A percentile compares a stretch with the other conserved stretches of the same genome.
phyloP scores from a whole-genome alignment of 2,113 vertebrate genomes.

The Egretta garzetta region DNA sequence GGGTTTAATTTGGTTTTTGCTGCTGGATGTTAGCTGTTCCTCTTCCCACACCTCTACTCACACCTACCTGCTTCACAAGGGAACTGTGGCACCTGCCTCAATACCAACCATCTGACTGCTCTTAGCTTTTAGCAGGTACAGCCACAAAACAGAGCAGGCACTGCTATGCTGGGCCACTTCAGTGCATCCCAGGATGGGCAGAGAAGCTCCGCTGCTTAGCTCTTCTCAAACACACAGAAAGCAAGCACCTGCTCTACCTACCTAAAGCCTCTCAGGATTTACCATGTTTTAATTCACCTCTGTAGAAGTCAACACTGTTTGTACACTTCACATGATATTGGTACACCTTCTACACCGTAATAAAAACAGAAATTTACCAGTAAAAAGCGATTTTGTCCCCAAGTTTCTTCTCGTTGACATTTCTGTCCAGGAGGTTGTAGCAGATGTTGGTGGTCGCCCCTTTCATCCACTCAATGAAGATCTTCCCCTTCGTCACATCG shows the following conservation, averaged over 20 bases:
- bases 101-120: fast-evolving
- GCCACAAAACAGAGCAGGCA: not conserved
- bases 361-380: conserved; percentile 77
- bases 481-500: conserved; percentile 92
- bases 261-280: not conserved
- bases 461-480: conserved; percentile 95
- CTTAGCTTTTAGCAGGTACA: not conserved
- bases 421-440: conserved; percentile 95
- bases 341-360: not conserved
- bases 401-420: conserved; percentile 87
- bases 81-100: not conserved
- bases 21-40: not conserved
- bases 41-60: not conserved
- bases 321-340: fast-evolving
- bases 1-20: not conserved
- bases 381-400: conserved; percentile 94
- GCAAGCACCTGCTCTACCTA: not conserved
- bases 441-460: conserved; percentile 96
- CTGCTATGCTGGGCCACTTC: not conserved
- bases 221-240: not conserved
- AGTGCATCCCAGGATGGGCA: not conserved
- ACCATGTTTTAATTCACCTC: not conserved
- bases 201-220: not conserved
- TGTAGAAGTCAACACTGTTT: fast-evolving
- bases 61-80: not conserved